A percentile compares a stretch with the other conserved stretches of the same genome.
phyloP scores from a whole-genome alignment of 1,140 invertebrate species.

The Magallana gigas region DNA sequence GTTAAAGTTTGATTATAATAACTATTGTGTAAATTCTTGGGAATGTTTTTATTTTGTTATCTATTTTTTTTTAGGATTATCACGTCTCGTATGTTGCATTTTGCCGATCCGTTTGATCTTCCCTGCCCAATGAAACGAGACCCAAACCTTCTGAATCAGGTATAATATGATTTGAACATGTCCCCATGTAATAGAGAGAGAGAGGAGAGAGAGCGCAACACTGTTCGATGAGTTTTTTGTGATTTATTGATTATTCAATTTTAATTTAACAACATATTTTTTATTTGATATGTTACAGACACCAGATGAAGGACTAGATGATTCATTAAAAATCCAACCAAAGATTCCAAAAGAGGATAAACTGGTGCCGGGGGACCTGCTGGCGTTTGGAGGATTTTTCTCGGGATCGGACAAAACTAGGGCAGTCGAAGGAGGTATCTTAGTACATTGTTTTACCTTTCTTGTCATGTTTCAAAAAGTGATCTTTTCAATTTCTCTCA shows the following conservation, averaged over 20 bases:
- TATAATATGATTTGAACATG: not conserved
- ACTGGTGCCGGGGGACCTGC: not conserved
- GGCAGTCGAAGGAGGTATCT: not conserved
- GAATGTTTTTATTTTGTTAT: too few species aligned
- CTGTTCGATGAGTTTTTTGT: too few species aligned
- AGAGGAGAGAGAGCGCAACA: not conserved
- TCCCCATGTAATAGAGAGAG: not conserved
- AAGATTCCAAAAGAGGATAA: not conserved
- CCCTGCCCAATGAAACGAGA: not conserved
- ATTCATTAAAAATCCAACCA: not conserved
- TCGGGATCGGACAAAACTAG: conserved; percentile 1
- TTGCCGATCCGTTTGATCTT: conserved; percentile 42
- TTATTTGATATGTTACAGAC: too few species aligned
- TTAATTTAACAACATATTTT: too few species aligned
- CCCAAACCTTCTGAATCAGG: not conserved
- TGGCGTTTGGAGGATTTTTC: not conserved
- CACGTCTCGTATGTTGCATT: conserved; percentile 2
- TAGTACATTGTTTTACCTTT: too few species aligned
- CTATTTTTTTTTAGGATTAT: conserved; percentile 23
- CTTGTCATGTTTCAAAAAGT: too few species aligned
- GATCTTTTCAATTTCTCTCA: too few species aligned
- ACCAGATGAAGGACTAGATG: too few species aligned
- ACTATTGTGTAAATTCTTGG: too few species aligned
- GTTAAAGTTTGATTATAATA: too few species aligned
- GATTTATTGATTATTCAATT: too few species aligned